Evolutionary conservation across 2,888 invertebrate species (phyloP).

Genomic region (Emmelina monodactyla): DNA sequence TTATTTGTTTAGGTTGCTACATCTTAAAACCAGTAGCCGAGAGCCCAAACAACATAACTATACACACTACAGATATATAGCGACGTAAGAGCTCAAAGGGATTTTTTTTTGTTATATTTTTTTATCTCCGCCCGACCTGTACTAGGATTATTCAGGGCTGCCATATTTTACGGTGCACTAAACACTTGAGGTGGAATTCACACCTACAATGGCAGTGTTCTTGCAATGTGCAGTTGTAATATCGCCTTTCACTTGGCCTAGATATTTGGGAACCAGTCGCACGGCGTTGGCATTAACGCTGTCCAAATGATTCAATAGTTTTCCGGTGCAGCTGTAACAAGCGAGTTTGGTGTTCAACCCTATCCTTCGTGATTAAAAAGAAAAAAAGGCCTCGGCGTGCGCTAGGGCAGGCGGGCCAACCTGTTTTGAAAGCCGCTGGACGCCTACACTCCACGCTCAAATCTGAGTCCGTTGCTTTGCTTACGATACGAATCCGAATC

Average conservation of each 20-base stretch:
- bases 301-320: slow-evolving; percentile 26
- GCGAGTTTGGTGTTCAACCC: slow-evolving; percentile 26
- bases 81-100: slow-evolving; percentile 27
- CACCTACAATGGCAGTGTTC: too few relatives aligned
- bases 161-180: slow-evolving; percentile 15
- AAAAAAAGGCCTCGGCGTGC: slow-evolving; percentile 34
- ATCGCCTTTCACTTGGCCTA: slow-evolving; percentile 63
- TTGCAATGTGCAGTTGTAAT: not conserved
- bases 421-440: slow-evolving; percentile 47
- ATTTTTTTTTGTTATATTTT: slow-evolving; percentile 53
- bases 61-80: slow-evolving; percentile 30
- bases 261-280: slow-evolving; percentile 60
- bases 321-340: slow-evolving; percentile 26
- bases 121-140: slow-evolving; percentile 13
- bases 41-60: slow-evolving; percentile 39
- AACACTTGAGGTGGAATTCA: not conserved
- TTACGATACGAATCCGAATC: slow-evolving; percentile 24
- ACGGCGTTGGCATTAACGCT: slow-evolving; percentile 27
- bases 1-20: slow-evolving; percentile 60
- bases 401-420: slow-evolving; percentile 48
- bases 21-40: slow-evolving; percentile 61
- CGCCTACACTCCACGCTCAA: slow-evolving; percentile 49
- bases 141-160: slow-evolving; percentile 11
- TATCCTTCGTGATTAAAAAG: slow-evolving; percentile 38
- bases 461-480: slow-evolving; percentile 40